Evolutionary conservation across 1,140 invertebrate species (phyloP).

Genomic region (Hypsibius dujardini): DNA sequence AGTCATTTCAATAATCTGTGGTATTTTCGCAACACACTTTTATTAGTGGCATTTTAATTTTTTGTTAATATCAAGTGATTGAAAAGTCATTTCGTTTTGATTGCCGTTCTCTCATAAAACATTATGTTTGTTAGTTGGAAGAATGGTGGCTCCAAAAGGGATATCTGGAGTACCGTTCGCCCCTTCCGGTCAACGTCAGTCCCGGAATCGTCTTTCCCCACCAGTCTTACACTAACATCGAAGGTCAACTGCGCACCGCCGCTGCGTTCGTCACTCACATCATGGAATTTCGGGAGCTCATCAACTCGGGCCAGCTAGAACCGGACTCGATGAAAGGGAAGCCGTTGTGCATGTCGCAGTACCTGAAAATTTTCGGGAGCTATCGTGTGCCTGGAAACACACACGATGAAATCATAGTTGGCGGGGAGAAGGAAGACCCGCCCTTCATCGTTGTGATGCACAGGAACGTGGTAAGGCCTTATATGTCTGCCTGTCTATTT

Average conservation of each 20-base stretch:
- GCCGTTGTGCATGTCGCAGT: conserved; percentile 70
- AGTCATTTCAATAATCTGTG: too few species aligned
- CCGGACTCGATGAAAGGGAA: conserved; percentile 57
- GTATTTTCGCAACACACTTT: too few species aligned
- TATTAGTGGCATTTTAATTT: too few species aligned
- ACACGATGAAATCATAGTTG: conserved; percentile 42
- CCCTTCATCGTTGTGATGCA: conserved; percentile 57
- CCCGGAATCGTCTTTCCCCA: conserved; percentile 23
- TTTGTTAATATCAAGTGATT: too few species aligned
- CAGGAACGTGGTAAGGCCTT: conserved; percentile 66
- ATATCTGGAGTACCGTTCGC: conserved; percentile 24
- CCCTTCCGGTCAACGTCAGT: conserved; percentile 22
- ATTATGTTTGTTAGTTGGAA: conserved; percentile 25
- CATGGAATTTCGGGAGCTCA: conserved; percentile 24
- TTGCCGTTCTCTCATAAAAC: too few species aligned
- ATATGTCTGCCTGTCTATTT: too few species aligned
- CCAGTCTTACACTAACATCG: conserved; percentile 18
- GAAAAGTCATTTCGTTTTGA: too few species aligned
- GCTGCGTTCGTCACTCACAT: conserved; percentile 23
- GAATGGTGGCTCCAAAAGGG: conserved; percentile 24
- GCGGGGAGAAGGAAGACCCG: conserved; percentile 39
- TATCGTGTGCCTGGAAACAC: conserved; percentile 53
- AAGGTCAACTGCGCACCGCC: conserved; percentile 25
- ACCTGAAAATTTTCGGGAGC: conserved; percentile 65
- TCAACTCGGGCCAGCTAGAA: conserved; percentile 43